Conservation (phyloP, 1,140 invertebrate genomes). For the Drosophila paulistorum region DNA sequence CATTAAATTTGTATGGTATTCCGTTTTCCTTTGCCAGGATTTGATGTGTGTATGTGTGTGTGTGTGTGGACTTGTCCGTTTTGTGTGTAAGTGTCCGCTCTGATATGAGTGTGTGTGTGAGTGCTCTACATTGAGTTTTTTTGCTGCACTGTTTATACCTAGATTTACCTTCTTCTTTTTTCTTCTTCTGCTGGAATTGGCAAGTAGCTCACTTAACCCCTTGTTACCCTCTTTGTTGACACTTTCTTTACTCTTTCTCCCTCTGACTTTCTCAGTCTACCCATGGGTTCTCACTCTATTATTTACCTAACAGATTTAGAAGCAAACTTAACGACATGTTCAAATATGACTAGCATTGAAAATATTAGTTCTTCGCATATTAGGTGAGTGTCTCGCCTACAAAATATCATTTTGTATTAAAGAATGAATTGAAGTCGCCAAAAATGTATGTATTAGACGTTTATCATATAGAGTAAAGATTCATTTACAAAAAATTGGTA, state of each 20-base stretch:
- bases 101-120: constrained; percentile 3
- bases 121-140: constrained; percentile 17
- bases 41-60: constrained; percentile 10
- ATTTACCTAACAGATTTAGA: constrained; percentile 44
- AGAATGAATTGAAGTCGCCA: too few species aligned
- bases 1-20: constrained; percentile 73
- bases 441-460: too few species aligned
- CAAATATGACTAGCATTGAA: constrained; percentile 52
- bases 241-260: constrained; percentile 18
- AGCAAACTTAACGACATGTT: constrained; percentile 38
- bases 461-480: too few species aligned
- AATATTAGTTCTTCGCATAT: constrained; percentile 26
- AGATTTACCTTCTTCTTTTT: constrained; percentile 23
- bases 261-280: not conserved
- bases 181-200: constrained; percentile 29
- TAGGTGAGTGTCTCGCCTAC: not conserved
- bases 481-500: too few species aligned
- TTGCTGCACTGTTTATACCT: constrained; percentile 9
- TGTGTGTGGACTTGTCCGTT: not conserved
- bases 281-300: constrained; percentile 16
- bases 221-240: constrained; percentile 54
- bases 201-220: constrained; percentile 27
- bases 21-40: constrained; percentile 32
- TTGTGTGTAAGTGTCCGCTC: not conserved
- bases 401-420: not conserved